phyloP scores from a whole-genome alignment of 1,140 invertebrate species.

The Neuroterus valhalla region DNA sequence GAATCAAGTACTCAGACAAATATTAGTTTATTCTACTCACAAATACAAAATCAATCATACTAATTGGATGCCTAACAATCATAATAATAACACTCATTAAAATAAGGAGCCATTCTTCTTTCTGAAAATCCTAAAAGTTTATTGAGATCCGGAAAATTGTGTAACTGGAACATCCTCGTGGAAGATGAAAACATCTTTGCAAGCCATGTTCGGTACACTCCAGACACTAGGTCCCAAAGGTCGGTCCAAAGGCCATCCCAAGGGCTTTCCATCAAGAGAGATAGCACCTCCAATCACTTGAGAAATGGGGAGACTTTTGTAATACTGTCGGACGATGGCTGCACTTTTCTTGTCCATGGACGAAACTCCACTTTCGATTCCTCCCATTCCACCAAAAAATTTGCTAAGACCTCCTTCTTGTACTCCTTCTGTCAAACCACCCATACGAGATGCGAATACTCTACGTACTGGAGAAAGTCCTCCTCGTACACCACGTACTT shows the following conservation, averaged over 20 bases:
- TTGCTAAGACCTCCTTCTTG: conserved; percentile 22
- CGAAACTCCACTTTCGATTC: conserved; percentile 31
- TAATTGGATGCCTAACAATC: too few relatives aligned
- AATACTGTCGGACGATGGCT: not conserved
- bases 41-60: too few relatives aligned
- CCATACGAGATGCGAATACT: too few relatives aligned
- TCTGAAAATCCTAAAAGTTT: not conserved
- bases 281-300: conserved; percentile 5
- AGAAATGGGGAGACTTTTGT: conserved; percentile 1
- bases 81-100: too few relatives aligned
- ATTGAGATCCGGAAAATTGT: conserved; percentile 15
- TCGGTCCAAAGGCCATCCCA: conserved; percentile 76
- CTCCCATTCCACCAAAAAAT: conserved; percentile 10
- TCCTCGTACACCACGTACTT: too few relatives aligned
- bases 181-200: conserved; percentile 70
- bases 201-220: conserved; percentile 55
- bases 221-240: conserved; percentile 6
- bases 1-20: too few relatives aligned
- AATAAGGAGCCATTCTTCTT: not conserved
- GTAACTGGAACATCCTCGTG: conserved; percentile 64
- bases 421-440: too few relatives aligned
- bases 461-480: too few relatives aligned
- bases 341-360: not conserved
- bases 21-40: too few relatives aligned
- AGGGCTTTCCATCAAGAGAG: conserved; percentile 59